A percentile compares a stretch with the other conserved stretches of the same genome.
These are phyloP conservation scores for Cotesia glomerata DNA, from an alignment of 1,140 invertebrate genomes.

Conservation along the genomic window DNA sequence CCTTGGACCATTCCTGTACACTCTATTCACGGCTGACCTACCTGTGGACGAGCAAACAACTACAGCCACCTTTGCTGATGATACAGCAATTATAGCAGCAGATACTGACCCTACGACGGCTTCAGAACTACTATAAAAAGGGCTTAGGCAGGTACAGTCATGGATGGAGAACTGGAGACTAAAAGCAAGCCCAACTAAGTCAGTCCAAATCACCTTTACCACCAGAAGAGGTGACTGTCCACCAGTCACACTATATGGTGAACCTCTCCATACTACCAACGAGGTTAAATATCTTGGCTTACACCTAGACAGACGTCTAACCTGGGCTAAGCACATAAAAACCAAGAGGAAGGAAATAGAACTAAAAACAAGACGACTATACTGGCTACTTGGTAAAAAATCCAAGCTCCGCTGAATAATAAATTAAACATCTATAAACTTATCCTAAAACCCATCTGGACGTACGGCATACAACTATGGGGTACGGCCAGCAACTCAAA, in stretches of 20 bases:
- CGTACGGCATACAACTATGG: slow-evolving; percentile 23
- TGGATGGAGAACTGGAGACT: slow-evolving; percentile 46
- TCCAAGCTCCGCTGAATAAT: slow-evolving; percentile 39
- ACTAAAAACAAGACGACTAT: slow-evolving; percentile 25
- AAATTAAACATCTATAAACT: slow-evolving; percentile 48
- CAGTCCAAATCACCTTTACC: slow-evolving; percentile 41
- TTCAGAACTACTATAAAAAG: not conserved
- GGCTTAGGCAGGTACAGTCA: not conserved
- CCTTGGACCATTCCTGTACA: not conserved
- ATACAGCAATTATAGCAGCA: slow-evolving; percentile 36
- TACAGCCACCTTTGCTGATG: slow-evolving; percentile 40
- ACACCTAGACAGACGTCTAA: slow-evolving; percentile 29
- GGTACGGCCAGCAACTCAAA: slow-evolving; percentile 33
- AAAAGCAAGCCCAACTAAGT: slow-evolving; percentile 41
- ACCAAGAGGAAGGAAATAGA: slow-evolving; percentile 26
- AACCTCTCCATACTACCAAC: slow-evolving; percentile 4
- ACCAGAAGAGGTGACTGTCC: slow-evolving; percentile 35
- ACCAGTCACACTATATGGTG: slow-evolving; percentile 26
- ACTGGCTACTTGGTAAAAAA: slow-evolving; percentile 40
- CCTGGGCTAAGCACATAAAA: slow-evolving; percentile 28
- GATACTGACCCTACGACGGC: slow-evolving; percentile 15
- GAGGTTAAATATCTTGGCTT: slow-evolving; percentile 32
- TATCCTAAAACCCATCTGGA: slow-evolving; percentile 37
- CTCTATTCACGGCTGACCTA: slow-evolving; percentile 45
- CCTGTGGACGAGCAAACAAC: slow-evolving; percentile 34